phyloP scores from a whole-genome alignment of 2,888 invertebrate species.

The Dyspetes luteomarginatus region DNA sequence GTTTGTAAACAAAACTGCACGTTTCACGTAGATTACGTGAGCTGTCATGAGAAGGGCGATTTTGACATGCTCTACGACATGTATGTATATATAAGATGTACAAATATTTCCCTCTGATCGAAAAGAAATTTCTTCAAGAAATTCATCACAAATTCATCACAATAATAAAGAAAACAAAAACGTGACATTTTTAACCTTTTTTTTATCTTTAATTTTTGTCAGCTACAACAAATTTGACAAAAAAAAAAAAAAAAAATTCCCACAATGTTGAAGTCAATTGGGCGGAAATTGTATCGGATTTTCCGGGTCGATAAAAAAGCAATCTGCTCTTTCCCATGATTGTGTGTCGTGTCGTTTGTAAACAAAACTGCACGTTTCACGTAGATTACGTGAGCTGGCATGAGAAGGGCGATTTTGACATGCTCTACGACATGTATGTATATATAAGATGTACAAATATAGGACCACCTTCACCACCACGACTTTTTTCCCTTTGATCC shows the following conservation, averaged over 20 bases:
- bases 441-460: background rate
- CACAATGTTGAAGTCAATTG: background rate
- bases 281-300: conserved; percentile 23
- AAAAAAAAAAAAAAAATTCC: background rate
- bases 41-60: conserved; percentile 28
- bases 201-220: no score
- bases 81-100: background rate
- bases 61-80: conserved; percentile 30
- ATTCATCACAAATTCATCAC: no score
- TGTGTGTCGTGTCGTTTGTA: conserved; percentile 42
- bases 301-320: conserved; percentile 42
- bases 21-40: conserved; percentile 45
- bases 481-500: conserved; percentile 54
- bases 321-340: conserved; percentile 5
- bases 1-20: conserved; percentile 50
- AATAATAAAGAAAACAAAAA: no score
- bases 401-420: conserved; percentile 38
- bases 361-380: conserved; percentile 37
- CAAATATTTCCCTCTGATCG: conserved; percentile 51
- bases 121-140: no score
- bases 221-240: no score
- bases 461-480: background rate
- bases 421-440: conserved; percentile 9
- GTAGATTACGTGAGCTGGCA: conserved; percentile 45
- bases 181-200: no score